phyloP scores from a whole-genome alignment of 2,113 vertebrate genomes.

The Telmatochromis sp. region DNA sequence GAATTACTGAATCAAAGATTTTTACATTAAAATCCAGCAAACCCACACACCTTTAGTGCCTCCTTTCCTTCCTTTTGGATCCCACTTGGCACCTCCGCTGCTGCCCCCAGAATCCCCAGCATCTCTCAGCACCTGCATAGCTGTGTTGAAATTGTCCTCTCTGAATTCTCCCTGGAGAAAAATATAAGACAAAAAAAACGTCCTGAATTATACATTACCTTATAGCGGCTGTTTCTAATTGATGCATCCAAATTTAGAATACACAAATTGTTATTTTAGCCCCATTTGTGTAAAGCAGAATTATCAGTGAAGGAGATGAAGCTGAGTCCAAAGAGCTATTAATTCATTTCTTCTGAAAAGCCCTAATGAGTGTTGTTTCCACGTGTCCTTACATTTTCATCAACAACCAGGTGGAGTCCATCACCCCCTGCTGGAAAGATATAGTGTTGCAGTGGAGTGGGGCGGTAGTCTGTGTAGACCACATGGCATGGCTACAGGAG shows the following conservation, averaged over 20 bases:
- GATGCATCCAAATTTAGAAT: background rate
- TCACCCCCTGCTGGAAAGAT: slow-evolving; percentile 98
- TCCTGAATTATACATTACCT: background rate
- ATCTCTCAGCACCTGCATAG: slow-evolving; percentile 96
- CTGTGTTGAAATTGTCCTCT: slow-evolving; percentile 98
- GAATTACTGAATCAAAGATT: background rate
- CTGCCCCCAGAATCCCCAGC: slow-evolving; percentile 80
- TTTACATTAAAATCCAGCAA: background rate
- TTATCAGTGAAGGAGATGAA: background rate
- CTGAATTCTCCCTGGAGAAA: slow-evolving; percentile 88
- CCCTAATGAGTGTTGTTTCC: background rate
- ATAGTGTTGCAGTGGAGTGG: slow-evolving; percentile 96
- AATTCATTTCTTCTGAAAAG: background rate
- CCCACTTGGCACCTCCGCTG: slow-evolving; percentile 83
- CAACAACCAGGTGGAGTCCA: slow-evolving; percentile 94
- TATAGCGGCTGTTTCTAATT: background rate
- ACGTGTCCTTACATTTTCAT: slow-evolving; percentile 86
- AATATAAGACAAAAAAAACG: rapidly evolving
- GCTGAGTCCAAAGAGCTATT: background rate
- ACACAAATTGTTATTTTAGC: background rate
- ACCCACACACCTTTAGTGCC: slow-evolving; percentile 84
- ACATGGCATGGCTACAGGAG: slow-evolving; percentile 88
- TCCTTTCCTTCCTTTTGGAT: slow-evolving; percentile 89
- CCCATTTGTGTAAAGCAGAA: background rate
- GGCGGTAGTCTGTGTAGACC: slow-evolving; percentile 95